These are phyloP conservation scores for Drosophila takahashii DNA, from an alignment of 1,140 invertebrate genomes.

Conservation along the genomic window DNA sequence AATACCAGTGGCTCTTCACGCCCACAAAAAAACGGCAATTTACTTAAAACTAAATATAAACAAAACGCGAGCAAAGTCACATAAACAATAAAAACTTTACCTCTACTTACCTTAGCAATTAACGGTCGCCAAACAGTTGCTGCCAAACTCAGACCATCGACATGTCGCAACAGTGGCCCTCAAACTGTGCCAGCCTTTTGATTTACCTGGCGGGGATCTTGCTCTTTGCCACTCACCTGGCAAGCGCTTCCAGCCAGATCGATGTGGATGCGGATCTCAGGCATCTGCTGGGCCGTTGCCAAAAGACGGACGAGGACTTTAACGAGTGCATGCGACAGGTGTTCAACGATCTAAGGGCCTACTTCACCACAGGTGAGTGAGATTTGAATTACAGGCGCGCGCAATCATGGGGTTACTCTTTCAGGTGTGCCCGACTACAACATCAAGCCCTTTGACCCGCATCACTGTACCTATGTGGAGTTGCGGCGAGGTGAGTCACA, in stretches of 20 bases:
- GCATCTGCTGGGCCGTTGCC: constrained; percentile 87
- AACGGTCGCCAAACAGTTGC: constrained; percentile 17
- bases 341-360: constrained; percentile 89
- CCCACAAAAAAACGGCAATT: constrained; percentile 3
- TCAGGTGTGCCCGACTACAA: constrained; percentile 90
- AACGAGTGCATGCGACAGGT: constrained; percentile 90
- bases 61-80: constrained; percentile 16
- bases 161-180: constrained; percentile 50
- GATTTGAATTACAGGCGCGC: neutral
- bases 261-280: constrained; percentile 70
- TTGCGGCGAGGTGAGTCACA: constrained; percentile 87
- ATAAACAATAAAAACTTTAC: constrained; percentile 21
- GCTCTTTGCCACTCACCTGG: constrained; percentile 16
- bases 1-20: constrained; percentile 22
- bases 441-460: constrained; percentile 91
- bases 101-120: constrained; percentile 40
- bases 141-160: constrained; percentile 4
- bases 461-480: constrained; percentile 88
- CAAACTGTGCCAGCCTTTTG: constrained; percentile 49
- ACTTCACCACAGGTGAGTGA: constrained; percentile 89
- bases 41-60: constrained; percentile 17
- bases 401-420: constrained; percentile 10
- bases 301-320: constrained; percentile 87
- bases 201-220: constrained; percentile 1
- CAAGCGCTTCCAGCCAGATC: constrained; percentile 52